Percentiles rank a stretch among this genome's conserved stretches.
phyloP scores from a whole-genome alignment of 1,140 invertebrate species.

The Neoseiulus cucumeris region DNA sequence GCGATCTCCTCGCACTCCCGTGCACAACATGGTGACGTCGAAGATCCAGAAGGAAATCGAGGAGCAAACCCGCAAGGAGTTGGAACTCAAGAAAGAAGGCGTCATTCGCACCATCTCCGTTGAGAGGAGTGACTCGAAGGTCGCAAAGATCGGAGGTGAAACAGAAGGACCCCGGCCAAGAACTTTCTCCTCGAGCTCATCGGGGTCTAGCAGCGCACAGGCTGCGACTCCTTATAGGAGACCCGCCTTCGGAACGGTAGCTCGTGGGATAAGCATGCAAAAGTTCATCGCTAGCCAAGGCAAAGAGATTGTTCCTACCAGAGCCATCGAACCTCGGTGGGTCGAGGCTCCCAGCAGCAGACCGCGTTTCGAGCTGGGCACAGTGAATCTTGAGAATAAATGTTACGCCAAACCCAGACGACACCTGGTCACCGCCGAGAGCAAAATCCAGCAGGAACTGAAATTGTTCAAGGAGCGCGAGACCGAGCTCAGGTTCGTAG shows the following conservation, averaged over 20 bases:
- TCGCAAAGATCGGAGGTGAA: constrained; percentile 13
- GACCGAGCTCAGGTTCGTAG: constrained; percentile 41
- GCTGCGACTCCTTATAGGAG: not conserved
- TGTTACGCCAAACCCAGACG: not conserved
- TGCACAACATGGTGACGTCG: constrained; percentile 19
- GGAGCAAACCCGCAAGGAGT: constrained; percentile 28
- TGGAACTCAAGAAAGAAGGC: constrained; percentile 26
- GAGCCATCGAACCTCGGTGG: not conserved
- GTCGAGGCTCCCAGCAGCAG: constrained; percentile 20
- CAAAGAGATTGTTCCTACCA: constrained; percentile 24
- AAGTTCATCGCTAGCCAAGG: constrained; percentile 50
- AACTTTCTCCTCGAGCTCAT: constrained; percentile 14
- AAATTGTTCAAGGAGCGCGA: constrained; percentile 49
- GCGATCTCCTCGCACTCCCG: not conserved
- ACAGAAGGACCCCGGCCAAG: constrained; percentile 12
- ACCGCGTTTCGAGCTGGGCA: constrained; percentile 15
- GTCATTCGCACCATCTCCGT: constrained; percentile 27
- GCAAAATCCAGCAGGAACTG: constrained; percentile 54
- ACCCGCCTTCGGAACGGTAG: constrained; percentile 25
- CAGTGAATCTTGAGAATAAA: not conserved
- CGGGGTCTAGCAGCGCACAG: constrained; percentile 12
- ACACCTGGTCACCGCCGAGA: constrained; percentile 34
- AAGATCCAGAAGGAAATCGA: constrained; percentile 31
- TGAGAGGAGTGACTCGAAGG: constrained; percentile 26
- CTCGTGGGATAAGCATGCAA: constrained; percentile 47